phyloP scores from a whole-genome alignment of 2,888 invertebrate species.

The Metopia argyrocephala region DNA sequence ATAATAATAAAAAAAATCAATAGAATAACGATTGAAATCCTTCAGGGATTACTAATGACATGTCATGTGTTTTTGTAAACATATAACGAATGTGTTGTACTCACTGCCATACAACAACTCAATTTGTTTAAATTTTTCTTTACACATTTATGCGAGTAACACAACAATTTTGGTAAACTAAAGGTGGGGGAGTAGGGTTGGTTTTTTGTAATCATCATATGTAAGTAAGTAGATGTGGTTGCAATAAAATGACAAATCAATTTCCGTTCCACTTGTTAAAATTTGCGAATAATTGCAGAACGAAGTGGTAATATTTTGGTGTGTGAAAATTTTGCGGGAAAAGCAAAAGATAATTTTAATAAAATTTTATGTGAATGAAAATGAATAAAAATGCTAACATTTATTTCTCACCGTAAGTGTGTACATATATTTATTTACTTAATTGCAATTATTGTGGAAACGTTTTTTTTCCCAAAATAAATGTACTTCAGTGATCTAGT shows the following conservation, averaged over 20 bases:
- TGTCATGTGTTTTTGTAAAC: constrained; percentile 23
- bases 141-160: background rate
- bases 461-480: background rate
- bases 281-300: constrained; percentile 46
- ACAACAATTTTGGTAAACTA: background rate
- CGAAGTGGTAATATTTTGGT: constrained; percentile 16
- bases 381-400: constrained; percentile 23
- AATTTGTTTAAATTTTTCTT: background rate
- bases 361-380: constrained; percentile 18
- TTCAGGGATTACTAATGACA: constrained; percentile 54
- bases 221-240: constrained; percentile 20
- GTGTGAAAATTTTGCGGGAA: constrained; percentile 24
- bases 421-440: too few relatives aligned
- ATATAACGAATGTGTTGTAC: background rate
- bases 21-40: constrained; percentile 34
- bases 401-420: too few relatives aligned
- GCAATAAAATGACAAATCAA: constrained; percentile 38
- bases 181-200: background rate
- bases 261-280: constrained; percentile 45
- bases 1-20: background rate
- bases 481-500: too few relatives aligned
- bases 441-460: background rate
- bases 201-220: too few relatives aligned
- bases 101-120: background rate
- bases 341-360: background rate